These are phyloP conservation scores for Scaptomyza hsui DNA, from an alignment of 1,140 invertebrate species.

Conservation along the genomic window DNA sequence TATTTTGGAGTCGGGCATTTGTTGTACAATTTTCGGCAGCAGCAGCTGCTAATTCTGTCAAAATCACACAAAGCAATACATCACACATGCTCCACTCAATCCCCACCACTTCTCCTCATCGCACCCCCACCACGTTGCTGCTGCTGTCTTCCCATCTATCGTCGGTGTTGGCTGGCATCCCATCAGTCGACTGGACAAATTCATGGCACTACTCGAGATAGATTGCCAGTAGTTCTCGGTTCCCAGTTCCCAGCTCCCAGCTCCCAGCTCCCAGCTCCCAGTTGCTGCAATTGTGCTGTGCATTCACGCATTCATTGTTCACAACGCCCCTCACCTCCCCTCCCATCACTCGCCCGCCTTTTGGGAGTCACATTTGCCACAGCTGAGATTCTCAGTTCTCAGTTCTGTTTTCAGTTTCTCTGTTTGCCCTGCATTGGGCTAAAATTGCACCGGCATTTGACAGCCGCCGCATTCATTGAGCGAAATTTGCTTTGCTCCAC, in stretches of 20 bases:
- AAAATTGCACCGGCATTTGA: constrained; percentile 75
- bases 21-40: constrained; percentile 78
- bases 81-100: constrained; percentile 61
- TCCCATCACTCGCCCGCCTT: not conserved
- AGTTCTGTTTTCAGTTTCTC: constrained; percentile 16
- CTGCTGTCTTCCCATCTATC: not conserved
- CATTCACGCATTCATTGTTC: constrained; percentile 54
- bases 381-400: constrained; percentile 65
- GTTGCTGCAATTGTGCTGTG: constrained; percentile 39
- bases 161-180: constrained; percentile 16
- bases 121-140: not conserved
- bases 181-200: constrained; percentile 61
- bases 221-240: constrained; percentile 70
- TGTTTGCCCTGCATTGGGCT: constrained; percentile 17
- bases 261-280: constrained; percentile 19
- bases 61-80: constrained; percentile 80
- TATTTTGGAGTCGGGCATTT: constrained; percentile 30
- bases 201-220: constrained; percentile 73
- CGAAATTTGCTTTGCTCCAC: constrained; percentile 56
- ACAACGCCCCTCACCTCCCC: not conserved
- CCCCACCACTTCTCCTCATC: too few species aligned
- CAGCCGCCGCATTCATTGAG: constrained; percentile 75
- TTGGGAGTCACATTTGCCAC: constrained; percentile 35
- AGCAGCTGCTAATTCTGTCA: constrained; percentile 81
- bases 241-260: constrained; percentile 20